These are phyloP conservation scores for Margaritifera margaritifera DNA, from an alignment of 2,888 invertebrate genomes.

Conservation along the genomic window DNA sequence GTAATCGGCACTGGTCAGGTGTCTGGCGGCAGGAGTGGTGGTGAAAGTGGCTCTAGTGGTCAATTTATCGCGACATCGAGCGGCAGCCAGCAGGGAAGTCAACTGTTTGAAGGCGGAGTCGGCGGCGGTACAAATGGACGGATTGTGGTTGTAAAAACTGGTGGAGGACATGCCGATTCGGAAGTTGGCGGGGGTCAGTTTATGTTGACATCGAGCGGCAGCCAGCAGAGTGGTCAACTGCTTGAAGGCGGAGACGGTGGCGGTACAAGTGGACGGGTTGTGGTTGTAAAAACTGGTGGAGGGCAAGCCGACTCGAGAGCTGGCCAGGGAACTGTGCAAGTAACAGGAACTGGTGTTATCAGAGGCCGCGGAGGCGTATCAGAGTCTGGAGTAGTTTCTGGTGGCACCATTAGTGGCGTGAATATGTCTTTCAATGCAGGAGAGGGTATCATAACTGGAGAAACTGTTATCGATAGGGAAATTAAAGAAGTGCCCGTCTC, in stretches of 20 bases:
- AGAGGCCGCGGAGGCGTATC: slow-evolving; percentile 6
- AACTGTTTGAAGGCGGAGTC: neutral
- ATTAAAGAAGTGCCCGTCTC: slow-evolving; percentile 12
- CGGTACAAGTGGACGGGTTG: neutral
- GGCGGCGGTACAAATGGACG: neutral
- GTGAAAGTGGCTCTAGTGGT: neutral
- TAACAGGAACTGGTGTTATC: slow-evolving; percentile 8
- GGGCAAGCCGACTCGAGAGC: slow-evolving; percentile 4
- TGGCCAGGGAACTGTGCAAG: slow-evolving; percentile 3
- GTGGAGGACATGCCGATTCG: slow-evolving; percentile 4
- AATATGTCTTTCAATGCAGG: too few species aligned
- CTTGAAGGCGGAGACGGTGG: neutral
- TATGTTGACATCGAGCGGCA: neutral
- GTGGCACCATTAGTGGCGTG: neutral
- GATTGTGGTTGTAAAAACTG: neutral
- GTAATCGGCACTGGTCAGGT: slow-evolving; percentile 2
- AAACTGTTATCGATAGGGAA: slow-evolving; percentile 18
- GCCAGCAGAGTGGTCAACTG: slow-evolving; percentile 1
- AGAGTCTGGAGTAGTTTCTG: neutral
- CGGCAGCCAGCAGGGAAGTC: slow-evolving; percentile 6
- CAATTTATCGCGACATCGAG: neutral
- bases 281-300: slow-evolving; percentile 1
- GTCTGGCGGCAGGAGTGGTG: slow-evolving; percentile 5
- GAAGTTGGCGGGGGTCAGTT: neutral
- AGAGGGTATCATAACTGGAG: slow-evolving; percentile 19